Base-by-base conservation (phyloP, 2,113 vertebrate species). In the Phylloscopus trochilus region DNA sequence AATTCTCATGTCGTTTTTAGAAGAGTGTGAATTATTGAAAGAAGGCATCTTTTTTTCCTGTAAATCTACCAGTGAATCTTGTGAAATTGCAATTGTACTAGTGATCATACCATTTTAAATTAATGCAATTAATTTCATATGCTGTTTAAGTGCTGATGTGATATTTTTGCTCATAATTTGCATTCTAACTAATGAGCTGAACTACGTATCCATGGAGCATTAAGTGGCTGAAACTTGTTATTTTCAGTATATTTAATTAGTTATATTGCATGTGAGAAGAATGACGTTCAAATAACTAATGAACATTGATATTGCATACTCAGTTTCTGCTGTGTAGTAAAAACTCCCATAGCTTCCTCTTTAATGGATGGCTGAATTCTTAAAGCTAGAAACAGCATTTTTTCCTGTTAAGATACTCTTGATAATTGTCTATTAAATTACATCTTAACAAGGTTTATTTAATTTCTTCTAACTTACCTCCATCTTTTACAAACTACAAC, bases 201-300 rank as follows among this genome's bases (percentile, higher is more conserved):
- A 59, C 26, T 84, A 8, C 0, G 0, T 68, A 88, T 78, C 46
- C 46, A 8, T 52, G 70, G 51, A 19, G 35, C 43, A 51, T 66
- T 63, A 91, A 83, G 46, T 79, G 49, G 72, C 46, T 28, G 5
- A 86, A 88, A 78, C 27, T 79, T 64, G 55, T 39, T 94, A 21
- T 74, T 90, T 94, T 86, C 44, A 30, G 35, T 88, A 11, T 93
- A 86, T 94, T 91, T 88, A 94, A 94, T 49, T 44, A 43, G 46
- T 87, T 79, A 79, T 76, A 69, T 39, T 4, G 1, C 41, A 37
- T 82, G 33, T 11, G 7, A 92, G 67, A 93, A 90, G 33, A 79
- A 44, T 47, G 37, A 23, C 91, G 83, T 39, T 69, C 22, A 53
- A 43, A 28, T 37, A 78, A n/a, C 64, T 84, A 84, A 91, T 77